phyloP scores from a whole-genome alignment of 2,797 vertebrate genomes.

The Oreochromis grahami region DNA sequence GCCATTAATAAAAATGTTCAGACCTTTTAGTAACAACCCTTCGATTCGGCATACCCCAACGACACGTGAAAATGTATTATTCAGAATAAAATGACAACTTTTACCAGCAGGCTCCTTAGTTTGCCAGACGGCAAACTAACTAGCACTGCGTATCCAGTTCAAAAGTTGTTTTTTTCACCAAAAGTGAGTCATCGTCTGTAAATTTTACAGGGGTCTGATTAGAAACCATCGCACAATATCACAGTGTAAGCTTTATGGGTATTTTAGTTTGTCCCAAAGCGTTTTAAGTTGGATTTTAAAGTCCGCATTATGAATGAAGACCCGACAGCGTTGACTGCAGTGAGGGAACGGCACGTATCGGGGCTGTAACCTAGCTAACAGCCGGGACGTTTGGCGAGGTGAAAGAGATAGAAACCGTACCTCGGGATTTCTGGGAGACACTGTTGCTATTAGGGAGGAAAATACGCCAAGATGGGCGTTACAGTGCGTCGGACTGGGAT shows the following conservation, averaged over 20 bases:
- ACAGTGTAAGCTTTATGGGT: neutral
- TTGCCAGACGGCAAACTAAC: neutral
- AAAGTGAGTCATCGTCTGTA: neutral
- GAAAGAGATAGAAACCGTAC: neutral
- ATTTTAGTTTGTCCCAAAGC: neutral
- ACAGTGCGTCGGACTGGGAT: fast-evolving
- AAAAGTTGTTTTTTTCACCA: slow-evolving; percentile 35
- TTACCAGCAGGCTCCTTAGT: neutral
- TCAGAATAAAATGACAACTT: slow-evolving; percentile 13
- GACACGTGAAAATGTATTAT: neutral
- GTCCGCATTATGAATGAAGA: slow-evolving; percentile 7
- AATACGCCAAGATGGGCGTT: fast-evolving
- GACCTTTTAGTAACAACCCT: fast-evolving
- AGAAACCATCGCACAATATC: fast-evolving
- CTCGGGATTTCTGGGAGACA: neutral
- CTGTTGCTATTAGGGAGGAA: fast-evolving
- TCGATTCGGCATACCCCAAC: slow-evolving; percentile 2
- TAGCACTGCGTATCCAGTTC: neutral
- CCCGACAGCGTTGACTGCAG: slow-evolving; percentile 13
- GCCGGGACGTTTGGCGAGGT: slow-evolving; percentile 1
- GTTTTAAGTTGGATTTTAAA: neutral
- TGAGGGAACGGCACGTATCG: neutral
- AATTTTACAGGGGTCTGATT: too few relatives aligned
- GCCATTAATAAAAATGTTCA: fast-evolving
- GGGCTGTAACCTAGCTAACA: slow-evolving; percentile 17